phyloP scores from a whole-genome alignment of 2,113 vertebrate species.

The Arenaria interpres region DNA sequence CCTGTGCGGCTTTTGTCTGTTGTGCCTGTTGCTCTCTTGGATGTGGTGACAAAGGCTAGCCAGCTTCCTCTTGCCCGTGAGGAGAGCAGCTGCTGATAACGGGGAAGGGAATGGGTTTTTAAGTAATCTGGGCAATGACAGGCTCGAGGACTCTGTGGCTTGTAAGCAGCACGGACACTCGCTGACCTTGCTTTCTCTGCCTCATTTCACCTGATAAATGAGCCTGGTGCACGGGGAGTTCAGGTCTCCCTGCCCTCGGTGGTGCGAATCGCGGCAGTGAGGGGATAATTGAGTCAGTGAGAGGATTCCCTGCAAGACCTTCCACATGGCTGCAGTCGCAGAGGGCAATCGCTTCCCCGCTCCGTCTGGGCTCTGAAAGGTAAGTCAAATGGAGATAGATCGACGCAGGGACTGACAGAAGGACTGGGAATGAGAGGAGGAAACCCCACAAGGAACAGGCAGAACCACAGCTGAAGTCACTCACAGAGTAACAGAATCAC shows the following conservation, averaged over 20 bases:
- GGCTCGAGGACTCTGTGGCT: conserved; percentile 46
- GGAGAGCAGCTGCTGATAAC: conserved; percentile 5
- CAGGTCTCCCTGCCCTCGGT: neutral
- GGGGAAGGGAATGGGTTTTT: neutral
- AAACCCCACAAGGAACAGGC: neutral
- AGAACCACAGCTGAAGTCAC: neutral
- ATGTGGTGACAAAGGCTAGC: neutral
- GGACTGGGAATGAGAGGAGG: neutral
- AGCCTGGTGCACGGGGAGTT: conserved; percentile 38
- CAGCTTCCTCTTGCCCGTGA: neutral
- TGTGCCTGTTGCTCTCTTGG: neutral
- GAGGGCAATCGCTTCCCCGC: conserved; percentile 29
- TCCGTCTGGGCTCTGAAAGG: conserved; percentile 33
- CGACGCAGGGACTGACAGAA: neutral
- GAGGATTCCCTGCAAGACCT: conserved; percentile 48
- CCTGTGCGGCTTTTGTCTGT: neutral
- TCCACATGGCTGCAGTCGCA: conserved; percentile 40
- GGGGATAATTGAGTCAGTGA: conserved; percentile 58
- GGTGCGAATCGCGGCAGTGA: conserved; percentile 19
- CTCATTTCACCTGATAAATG: conserved; percentile 75
- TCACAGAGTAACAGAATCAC: no score
- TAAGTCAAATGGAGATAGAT: neutral
- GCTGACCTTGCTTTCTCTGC: conserved; percentile 62
- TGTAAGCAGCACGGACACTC: conserved; percentile 39
- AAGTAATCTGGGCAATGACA: conserved; percentile 47